These are phyloP conservation scores for Plodia interpunctella DNA, from an alignment of 1,140 invertebrate genomes.

Conservation along the genomic window DNA sequence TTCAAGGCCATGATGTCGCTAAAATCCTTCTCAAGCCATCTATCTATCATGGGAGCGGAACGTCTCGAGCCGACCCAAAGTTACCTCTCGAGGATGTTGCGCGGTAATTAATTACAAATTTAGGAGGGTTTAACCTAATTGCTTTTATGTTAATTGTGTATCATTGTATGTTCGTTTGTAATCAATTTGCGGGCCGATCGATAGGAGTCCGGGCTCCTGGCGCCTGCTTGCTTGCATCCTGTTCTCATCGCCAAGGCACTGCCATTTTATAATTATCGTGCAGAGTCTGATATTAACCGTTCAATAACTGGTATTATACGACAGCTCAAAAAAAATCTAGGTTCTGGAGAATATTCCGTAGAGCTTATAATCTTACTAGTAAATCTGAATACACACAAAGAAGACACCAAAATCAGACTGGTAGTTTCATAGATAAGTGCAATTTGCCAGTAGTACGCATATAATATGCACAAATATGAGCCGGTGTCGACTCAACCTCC, in stretches of 20 bases:
- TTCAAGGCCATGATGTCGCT: too few species aligned
- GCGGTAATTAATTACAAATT: neutral
- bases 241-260: neutral
- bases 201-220: neutral
- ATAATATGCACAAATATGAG: too few species aligned
- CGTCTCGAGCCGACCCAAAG: too few species aligned
- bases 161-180: slow-evolving; percentile 7
- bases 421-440: too few species aligned
- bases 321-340: too few species aligned
- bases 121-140: neutral
- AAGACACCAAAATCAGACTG: too few species aligned
- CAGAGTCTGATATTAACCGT: neutral
- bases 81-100: neutral
- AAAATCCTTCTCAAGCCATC: too few species aligned
- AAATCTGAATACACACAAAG: too few species aligned
- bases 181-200: neutral
- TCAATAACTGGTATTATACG: neutral
- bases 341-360: too few species aligned
- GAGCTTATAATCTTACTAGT: neutral
- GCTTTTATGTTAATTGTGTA: slow-evolving; percentile 5
- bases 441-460: too few species aligned
- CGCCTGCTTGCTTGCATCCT: neutral
- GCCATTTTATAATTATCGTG: neutral
- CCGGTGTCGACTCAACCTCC: too few species aligned
- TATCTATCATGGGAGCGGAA: too few species aligned